Evolutionary conservation across 2,797 vertebrate species (phyloP).

Genomic region (Bradypodion pumilum): DNA sequence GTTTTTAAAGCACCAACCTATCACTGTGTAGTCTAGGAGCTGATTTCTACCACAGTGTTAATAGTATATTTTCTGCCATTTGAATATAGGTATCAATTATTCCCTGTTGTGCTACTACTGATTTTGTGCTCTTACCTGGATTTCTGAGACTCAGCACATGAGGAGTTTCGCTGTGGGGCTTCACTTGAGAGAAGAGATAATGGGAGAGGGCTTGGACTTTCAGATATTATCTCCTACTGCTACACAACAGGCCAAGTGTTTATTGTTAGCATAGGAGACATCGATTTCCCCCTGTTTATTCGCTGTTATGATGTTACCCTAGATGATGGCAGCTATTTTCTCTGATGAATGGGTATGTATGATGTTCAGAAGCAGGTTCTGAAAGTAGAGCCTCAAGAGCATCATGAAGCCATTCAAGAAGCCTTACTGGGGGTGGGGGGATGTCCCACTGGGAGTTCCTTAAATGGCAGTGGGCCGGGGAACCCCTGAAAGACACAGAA

Average conservation of each 20-base stretch:
- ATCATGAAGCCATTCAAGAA: too few relatives aligned
- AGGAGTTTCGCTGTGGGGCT: conserved; percentile 21
- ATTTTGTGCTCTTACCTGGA: conserved; percentile 4
- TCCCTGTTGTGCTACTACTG: conserved; percentile 41
- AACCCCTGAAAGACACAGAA: too few relatives aligned
- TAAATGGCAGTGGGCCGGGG: too few relatives aligned
- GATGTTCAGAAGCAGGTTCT: too few relatives aligned
- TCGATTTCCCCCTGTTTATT: conserved; percentile 51
- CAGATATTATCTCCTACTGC: conserved; percentile 51
- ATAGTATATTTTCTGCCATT: neutral
- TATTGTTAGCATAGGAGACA: conserved; percentile 52
- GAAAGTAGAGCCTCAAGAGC: too few relatives aligned
- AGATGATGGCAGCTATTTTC: conserved; percentile 49
- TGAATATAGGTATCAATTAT: conserved; percentile 43
- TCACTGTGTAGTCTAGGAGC: conserved; percentile 5
- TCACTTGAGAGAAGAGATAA: conserved; percentile 41
- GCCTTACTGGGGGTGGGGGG: too few relatives aligned
- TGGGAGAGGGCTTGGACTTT: conserved; percentile 50
- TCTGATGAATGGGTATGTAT: conserved; percentile 51
- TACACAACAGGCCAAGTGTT: conserved; percentile 49
- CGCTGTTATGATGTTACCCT: conserved; percentile 60
- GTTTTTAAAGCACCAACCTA: neutral
- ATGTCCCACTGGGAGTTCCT: too few relatives aligned
- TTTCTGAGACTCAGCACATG: conserved; percentile 6
- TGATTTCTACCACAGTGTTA: conserved; percentile 43